Percentiles rank a stretch among this genome's conserved stretches.
Evolutionary conservation across 1,140 invertebrate species (phyloP).

Genomic region (Rhopalosiphum maidis): DNA sequence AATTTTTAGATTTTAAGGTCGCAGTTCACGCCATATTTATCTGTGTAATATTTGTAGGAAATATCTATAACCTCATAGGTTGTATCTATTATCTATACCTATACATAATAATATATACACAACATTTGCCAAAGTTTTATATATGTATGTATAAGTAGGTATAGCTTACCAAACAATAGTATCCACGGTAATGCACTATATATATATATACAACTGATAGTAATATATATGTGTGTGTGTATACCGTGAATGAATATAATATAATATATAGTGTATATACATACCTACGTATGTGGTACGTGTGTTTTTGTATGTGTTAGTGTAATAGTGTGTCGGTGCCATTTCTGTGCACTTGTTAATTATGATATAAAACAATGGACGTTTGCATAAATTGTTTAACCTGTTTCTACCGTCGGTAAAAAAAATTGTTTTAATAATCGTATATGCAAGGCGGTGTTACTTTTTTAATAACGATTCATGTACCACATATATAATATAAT

Average conservation of each 20-base stretch:
- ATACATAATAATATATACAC: neutral
- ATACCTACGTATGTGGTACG: neutral
- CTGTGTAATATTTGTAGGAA: neutral
- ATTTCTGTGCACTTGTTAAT: slow-evolving; percentile 56
- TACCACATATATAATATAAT: neutral
- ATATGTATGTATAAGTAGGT: neutral
- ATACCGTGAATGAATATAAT: neutral
- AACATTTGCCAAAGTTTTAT: neutral
- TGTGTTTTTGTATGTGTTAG: neutral
- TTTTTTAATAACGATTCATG: neutral
- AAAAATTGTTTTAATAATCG: neutral
- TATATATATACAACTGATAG: no score
- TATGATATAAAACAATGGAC: slow-evolving; percentile 57
- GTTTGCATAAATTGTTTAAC: slow-evolving; percentile 41
- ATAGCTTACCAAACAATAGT: neutral
- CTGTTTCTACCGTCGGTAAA: slow-evolving; percentile 3
- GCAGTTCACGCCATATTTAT: neutral
- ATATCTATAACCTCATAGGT: neutral
- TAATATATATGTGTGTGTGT: neutral
- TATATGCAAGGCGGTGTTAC: neutral
- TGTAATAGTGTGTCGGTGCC: neutral
- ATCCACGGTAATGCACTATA: neutral
- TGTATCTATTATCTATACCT: neutral
- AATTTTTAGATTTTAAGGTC: neutral
- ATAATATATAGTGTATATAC: neutral